Evolutionary conservation across 2,113 vertebrate genomes (phyloP), one percentile per base, ranked within the genome.

Genomic region (Drymodes brunneopygia): DNA sequence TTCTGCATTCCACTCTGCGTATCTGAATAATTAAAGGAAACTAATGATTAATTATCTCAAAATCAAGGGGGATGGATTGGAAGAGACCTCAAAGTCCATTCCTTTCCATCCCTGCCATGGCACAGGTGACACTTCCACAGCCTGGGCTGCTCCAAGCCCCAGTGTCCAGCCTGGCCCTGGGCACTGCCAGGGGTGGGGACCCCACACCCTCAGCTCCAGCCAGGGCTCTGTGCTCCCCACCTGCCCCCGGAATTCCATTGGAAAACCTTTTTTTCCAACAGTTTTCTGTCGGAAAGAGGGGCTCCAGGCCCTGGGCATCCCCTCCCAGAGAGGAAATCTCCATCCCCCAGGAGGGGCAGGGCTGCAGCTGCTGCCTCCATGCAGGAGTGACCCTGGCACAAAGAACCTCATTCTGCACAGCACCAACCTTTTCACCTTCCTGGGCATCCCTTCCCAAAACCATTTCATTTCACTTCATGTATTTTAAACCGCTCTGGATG

Each of bases 281-380:
- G 14, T 21, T 51, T n/a, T 16, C 70, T n/a, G n/a, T n/a, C n/a
- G n/a, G n/a, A n/a, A 65, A 5, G 23, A 4, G 4, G 7, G 5
- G 28, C 28, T 2, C 14, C 1, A 10, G 11, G 2, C 28, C 15
- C 16, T 2, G 31, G 36, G 1, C 31, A 45, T 53, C 8, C 18
- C 17, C 1, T 2, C 3, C 42, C 35, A 9, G 40, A 0, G 3
- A 27, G 56, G 23, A 50, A 36, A 21, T 2, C 19, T 5, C 7
- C 12, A 4, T 28, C 29, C 6, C 51, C 35, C 62, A 27, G 44
- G 67, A 86, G 16, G n/a, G 38, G 16, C 13, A 1, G 0, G 0
- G 4, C 24, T 3, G 23, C 4, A 8, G 12, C 35, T 62, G 5
- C n/a, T 19, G 8, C 31, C 36, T n/a, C 12, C 11, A 8, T 6